Evolutionary conservation across 2,113 vertebrate species (phyloP), one percentile per base, ranked within the genome.

Genomic region (Psephotus haematonotus): DNA sequence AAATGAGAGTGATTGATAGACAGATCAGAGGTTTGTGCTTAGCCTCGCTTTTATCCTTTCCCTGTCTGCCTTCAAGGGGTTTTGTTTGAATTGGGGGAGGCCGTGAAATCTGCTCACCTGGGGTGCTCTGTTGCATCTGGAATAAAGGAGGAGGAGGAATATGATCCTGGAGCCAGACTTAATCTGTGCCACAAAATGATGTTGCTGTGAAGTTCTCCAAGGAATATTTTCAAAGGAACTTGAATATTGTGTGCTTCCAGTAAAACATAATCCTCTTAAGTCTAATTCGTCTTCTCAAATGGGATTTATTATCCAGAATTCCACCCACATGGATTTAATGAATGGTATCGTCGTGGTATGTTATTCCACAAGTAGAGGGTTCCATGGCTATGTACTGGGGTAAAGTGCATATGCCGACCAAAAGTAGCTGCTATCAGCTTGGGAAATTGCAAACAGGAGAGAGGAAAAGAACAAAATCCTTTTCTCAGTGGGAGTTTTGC

Each of bases 1-100:
- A 99, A 97, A 99, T 99, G 98, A 98, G 99, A 95, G 98, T 99
- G 92, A 98, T 99, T 97, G 99, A 99, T 96, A 99, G 99, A 97
- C 99, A 99, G 97, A 99, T 99, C 94, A 97, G 99, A 99, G 99
- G 99, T 99, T 97, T 98, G 98, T 97, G 82, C 64, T 94, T 43
- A 6, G 22, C 41, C 43, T 68, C 24, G 6, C 44, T 37, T 63
- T 63, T 72, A n/a, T 25, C 43, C 28, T 41, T 72, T 88, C 49
- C 15, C 23, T 81, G 15, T 44, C 29, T 82, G 27, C 72, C 67
- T 82, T 84, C 43, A 82, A 49, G 29, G 5, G 53, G 53, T 85
- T 65, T 44, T 82, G 2, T 35, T 87, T 67, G 82, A 69, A 41
- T 2, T 59, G 39, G 33, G 13, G 35, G 13, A 74, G 50, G 27